These are phyloP conservation scores for Pluvianellus socialis DNA, from an alignment of 2,113 vertebrate species.

Conservation along the genomic window DNA sequence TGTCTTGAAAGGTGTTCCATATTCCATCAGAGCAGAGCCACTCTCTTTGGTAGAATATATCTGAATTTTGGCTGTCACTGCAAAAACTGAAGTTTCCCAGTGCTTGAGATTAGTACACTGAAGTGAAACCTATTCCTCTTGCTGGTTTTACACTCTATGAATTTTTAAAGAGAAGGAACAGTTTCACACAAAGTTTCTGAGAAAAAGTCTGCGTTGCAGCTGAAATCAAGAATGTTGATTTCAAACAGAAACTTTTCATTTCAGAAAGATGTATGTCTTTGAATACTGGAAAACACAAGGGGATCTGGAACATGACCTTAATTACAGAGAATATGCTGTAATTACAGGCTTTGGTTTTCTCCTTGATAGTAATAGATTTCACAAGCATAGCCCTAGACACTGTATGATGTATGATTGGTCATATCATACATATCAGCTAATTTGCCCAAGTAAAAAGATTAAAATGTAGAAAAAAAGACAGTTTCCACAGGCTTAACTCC, in stretches of 20 bases:
- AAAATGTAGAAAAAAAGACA: neutral
- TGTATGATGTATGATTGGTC: neutral
- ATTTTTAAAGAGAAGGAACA: neutral
- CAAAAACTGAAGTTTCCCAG: neutral
- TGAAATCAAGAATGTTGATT: neutral
- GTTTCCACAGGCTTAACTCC: neutral
- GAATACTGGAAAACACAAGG: neutral
- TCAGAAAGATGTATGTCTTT: neutral
- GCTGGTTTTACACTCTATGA: neutral
- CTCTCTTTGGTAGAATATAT: neutral
- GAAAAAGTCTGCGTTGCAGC: neutral
- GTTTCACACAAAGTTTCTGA: neutral
- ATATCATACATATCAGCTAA: neutral
- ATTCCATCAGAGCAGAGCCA: neutral
- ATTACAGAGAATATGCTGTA: neutral
- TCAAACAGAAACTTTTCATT: neutral
- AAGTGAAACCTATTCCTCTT: neutral
- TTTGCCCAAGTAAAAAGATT: neutral
- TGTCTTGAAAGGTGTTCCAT: neutral
- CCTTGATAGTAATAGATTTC: neutral
- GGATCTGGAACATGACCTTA: neutral
- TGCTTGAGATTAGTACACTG: neutral
- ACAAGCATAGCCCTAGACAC: neutral
- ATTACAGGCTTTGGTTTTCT: slow-evolving; percentile 9
- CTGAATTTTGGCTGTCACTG: slow-evolving; percentile 23